Percentiles rank a stretch among this genome's conserved stretches.
Conservation (phyloP, 2,113 vertebrate species). For the Bucco capensis region DNA sequence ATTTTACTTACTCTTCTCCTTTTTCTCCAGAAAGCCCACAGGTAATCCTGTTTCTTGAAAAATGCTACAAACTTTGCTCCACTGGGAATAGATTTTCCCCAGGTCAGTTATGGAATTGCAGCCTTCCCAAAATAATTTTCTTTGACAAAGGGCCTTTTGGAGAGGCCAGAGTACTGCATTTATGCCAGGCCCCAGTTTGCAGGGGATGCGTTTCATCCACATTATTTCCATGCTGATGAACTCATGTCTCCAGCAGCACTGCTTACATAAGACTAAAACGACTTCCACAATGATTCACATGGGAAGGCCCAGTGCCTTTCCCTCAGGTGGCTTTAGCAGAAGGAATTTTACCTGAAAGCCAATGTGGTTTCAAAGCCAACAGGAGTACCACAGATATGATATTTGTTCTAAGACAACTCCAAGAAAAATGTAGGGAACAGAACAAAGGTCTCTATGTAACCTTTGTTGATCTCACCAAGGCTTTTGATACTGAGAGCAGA, state of each 20-base stretch:
- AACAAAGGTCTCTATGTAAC: too few species aligned
- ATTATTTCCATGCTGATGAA: neutral
- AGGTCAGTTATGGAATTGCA: neutral
- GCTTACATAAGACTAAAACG: rapidly evolving
- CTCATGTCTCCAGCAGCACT: neutral
- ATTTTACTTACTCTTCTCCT: neutral
- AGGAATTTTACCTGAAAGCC: too few species aligned
- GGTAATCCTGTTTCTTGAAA: neutral
- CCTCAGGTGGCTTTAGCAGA: too few species aligned
- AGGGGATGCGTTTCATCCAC: neutral
- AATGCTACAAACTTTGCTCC: neutral
- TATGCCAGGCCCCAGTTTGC: neutral
- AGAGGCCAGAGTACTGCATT: neutral
- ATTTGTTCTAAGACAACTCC: too few species aligned
- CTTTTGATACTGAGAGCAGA: too few species aligned
- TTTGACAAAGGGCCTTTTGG: neutral
- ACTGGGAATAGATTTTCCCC: neutral
- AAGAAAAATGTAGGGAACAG: too few species aligned
- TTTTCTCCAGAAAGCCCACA: neutral
- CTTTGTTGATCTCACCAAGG: too few species aligned
- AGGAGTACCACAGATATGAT: too few species aligned
- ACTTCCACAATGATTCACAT: rapidly evolving
- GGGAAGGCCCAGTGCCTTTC: neutral
- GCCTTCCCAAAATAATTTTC: neutral
- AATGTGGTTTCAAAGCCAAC: too few species aligned